phyloP scores from a whole-genome alignment of 2,797 vertebrate genomes.

The Poecile montanus region DNA sequence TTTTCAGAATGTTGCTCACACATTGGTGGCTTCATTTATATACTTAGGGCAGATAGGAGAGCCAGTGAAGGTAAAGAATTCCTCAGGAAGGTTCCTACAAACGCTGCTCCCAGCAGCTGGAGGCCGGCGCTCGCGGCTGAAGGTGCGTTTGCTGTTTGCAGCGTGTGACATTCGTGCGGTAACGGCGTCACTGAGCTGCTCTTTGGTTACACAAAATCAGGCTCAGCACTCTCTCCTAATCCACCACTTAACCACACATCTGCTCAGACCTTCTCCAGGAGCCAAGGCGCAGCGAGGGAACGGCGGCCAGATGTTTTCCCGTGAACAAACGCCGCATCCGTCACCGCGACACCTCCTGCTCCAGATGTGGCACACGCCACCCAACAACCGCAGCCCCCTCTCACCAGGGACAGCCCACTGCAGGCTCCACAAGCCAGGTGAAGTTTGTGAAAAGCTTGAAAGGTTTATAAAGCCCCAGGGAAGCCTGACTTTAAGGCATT shows the following conservation, averaged over 20 bases:
- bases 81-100: not conserved
- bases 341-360: not conserved
- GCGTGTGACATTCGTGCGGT: not conserved
- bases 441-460: slow-evolving; percentile 85
- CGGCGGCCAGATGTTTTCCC: not conserved
- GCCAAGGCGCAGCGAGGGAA: not conserved
- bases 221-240: not conserved
- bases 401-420: not conserved
- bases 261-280: not conserved
- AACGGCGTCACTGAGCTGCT: not conserved
- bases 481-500: slow-evolving; percentile 76
- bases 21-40: not conserved
- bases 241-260: not conserved
- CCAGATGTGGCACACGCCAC: fast-evolving
- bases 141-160: not conserved
- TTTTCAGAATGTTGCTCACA: slow-evolving; percentile 6
- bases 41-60: not conserved
- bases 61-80: not conserved
- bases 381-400: not conserved
- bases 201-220: not conserved
- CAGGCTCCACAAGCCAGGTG: not conserved
- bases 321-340: not conserved
- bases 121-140: not conserved
- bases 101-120: not conserved
- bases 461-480: slow-evolving; percentile 76